These are phyloP conservation scores for Heterochromis multidens DNA, from an alignment of 2,113 vertebrate genomes.

Conservation along the genomic window DNA sequence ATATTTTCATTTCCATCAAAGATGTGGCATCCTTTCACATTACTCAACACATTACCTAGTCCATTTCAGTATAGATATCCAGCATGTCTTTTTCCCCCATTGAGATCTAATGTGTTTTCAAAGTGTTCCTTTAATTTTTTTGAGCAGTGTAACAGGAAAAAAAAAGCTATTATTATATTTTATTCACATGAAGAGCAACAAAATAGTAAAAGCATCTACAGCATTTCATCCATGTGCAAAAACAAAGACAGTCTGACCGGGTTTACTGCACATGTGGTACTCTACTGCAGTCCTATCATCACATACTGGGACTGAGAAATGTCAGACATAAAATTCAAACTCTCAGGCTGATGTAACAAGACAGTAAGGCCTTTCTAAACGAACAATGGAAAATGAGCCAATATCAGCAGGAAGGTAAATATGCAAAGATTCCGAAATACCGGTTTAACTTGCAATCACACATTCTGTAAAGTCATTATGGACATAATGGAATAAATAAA, in stretches of 20 bases:
- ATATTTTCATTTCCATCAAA: no score
- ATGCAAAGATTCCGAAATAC: background rate
- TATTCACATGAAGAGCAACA: conserved; percentile 37
- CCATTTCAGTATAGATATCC: background rate
- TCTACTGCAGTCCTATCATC: background rate
- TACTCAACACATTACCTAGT: background rate
- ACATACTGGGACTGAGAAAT: background rate
- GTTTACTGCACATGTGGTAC: background rate
- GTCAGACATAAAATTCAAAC: background rate
- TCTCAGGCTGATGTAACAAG: background rate
- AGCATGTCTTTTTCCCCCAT: background rate
- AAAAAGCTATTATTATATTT: conserved; percentile 39
- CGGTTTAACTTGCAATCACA: no score
- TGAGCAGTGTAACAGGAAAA: background rate
- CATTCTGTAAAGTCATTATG: background rate
- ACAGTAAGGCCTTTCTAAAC: background rate
- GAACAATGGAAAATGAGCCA: background rate
- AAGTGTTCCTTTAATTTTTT: background rate
- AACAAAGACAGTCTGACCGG: conserved; percentile 21
- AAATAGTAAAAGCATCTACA: conserved; percentile 23
- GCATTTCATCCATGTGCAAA: conserved; percentile 29
- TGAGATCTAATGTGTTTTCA: background rate
- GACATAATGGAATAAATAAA: background rate
- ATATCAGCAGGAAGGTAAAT: background rate
- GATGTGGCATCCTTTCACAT: background rate